phyloP scores from a whole-genome alignment of 2,113 vertebrate genomes.

The Varanus salvator region DNA sequence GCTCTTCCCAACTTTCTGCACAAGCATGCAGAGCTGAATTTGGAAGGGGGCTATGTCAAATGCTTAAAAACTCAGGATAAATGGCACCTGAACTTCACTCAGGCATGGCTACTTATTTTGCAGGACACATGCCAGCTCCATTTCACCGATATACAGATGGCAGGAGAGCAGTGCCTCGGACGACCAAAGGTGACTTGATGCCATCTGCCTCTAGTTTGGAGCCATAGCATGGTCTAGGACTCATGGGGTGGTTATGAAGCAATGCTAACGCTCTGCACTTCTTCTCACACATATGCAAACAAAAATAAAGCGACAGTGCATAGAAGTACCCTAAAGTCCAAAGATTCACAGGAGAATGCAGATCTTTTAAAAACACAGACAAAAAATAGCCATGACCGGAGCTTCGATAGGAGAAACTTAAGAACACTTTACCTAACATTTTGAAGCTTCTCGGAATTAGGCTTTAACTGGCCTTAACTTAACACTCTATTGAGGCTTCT shows the following conservation, averaged over 20 bases:
- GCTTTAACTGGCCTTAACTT: too few species aligned
- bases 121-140: not conserved
- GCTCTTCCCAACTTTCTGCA: not conserved
- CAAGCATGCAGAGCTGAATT: not conserved
- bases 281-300: not conserved
- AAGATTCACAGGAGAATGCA: not conserved
- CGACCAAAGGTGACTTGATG: not conserved
- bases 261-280: not conserved
- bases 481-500: too few species aligned
- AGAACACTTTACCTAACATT: not conserved
- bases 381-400: not conserved
- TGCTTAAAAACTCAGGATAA: not conserved
- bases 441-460: too few species aligned
- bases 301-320: not conserved
- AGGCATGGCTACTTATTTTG: not conserved
- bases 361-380: too few species aligned
- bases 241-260: not conserved
- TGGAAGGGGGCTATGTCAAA: not conserved
- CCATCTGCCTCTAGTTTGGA: slow-evolving; percentile 7
- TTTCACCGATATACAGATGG: not conserved
- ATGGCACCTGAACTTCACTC: not conserved
- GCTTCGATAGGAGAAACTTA: not conserved
- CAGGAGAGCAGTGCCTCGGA: not conserved
- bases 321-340: not conserved
- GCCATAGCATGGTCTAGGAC: not conserved